These are phyloP conservation scores for Pelecanus crispus DNA, from an alignment of 2,113 vertebrate species.

Conservation along the genomic window DNA sequence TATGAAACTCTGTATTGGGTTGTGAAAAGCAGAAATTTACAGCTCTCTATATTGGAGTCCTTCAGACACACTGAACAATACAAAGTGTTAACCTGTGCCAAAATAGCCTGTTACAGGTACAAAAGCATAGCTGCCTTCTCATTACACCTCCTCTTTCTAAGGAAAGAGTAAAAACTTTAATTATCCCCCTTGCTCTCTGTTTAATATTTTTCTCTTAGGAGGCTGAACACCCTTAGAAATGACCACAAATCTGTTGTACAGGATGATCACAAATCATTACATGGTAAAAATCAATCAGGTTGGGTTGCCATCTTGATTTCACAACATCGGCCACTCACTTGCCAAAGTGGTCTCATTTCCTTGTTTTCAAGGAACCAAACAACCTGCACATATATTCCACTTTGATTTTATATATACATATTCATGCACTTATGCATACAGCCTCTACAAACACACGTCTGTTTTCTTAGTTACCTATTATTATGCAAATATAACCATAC, in stretches of 20 bases:
- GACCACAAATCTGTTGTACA: not conserved
- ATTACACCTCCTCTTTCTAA: not conserved
- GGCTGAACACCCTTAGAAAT: not conserved
- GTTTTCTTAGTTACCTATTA: not conserved
- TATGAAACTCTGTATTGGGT: not conserved
- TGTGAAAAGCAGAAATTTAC: not conserved
- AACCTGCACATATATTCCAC: not conserved
- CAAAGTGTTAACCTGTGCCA: not conserved
- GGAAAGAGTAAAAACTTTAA: not conserved
- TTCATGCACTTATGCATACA: not conserved
- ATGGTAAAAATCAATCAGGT: not conserved
- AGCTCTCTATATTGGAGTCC: not conserved
- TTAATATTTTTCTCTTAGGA: not conserved
- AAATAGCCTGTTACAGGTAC: not conserved
- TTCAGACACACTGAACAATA: not conserved
- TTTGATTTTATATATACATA: not conserved
- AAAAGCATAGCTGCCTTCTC: not conserved
- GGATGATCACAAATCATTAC: not conserved
- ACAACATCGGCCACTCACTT: not conserved
- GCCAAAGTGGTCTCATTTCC: not conserved
- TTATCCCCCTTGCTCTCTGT: not conserved
- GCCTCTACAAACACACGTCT: not conserved
- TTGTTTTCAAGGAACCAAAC: not conserved
- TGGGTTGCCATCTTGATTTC: not conserved
- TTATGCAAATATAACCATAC: not conserved